Conservation (phyloP, 2,888 invertebrate species). For the Villa cingulata region DNA sequence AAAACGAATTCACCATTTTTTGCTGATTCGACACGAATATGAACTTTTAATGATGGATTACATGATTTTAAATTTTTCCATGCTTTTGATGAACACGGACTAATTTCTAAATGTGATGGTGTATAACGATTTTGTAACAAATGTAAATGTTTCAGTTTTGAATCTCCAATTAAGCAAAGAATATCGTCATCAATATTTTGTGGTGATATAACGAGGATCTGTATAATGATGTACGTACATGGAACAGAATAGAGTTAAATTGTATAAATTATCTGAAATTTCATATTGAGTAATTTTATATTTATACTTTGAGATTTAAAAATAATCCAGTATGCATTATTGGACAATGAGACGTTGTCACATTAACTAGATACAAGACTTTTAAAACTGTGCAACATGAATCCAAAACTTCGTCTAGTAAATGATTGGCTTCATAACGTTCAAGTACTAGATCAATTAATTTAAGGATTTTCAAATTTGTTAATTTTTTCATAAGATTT, state of each 20-base stretch:
- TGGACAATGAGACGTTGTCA: conserved; percentile 54
- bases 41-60: conserved; percentile 50
- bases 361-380: conserved; percentile 55
- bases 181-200: conserved; percentile 64
- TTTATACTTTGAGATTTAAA: conserved; percentile 53
- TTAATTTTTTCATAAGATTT: conserved; percentile 51
- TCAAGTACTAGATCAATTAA: conserved; percentile 63
- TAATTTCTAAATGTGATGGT: conserved; percentile 40
- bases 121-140: conserved; percentile 60
- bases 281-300: conserved; percentile 4
- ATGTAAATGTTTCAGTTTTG: conserved; percentile 49
- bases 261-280: background rate
- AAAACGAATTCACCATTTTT: conserved; percentile 47
- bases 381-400: conserved; percentile 49
- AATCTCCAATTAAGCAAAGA: conserved; percentile 49
- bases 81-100: conserved; percentile 37
- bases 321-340: conserved; percentile 64
- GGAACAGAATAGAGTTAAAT: background rate
- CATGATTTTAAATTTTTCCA: conserved; percentile 40
- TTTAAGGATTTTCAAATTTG: conserved; percentile 47
- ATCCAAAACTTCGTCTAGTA: conserved; percentile 57
- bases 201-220: conserved; percentile 52
- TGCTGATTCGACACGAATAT: conserved; percentile 50
- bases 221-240: conserved; percentile 4
- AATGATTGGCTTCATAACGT: conserved; percentile 50